Evolutionary conservation across 2,797 vertebrate species (phyloP).

Genomic region (Liparis tanakae): DNA sequence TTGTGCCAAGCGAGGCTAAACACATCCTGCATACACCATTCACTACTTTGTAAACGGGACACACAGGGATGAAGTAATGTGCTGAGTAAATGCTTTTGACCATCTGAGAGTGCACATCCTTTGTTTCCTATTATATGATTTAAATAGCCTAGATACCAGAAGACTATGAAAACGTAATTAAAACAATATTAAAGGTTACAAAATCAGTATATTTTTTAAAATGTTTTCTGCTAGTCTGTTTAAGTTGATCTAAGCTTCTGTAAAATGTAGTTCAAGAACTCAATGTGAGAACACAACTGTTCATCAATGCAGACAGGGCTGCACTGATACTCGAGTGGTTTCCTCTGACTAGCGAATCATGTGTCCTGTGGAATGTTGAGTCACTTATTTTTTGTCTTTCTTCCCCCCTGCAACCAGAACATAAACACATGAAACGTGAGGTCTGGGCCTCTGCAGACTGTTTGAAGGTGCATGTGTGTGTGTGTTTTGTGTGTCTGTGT

Average conservation of each 20-base stretch:
- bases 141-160: neutral
- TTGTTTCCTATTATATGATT: neutral
- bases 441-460: constrained; percentile 30
- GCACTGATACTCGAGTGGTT: constrained; percentile 28
- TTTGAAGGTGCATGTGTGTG: constrained; percentile 17
- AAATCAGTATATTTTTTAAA: neutral
- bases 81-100: neutral
- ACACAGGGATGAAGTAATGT: neutral
- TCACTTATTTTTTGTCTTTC: constrained; percentile 3
- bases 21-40: neutral
- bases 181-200: neutral
- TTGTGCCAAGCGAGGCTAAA: neutral
- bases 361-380: constrained; percentile 63
- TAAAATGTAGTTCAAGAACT: constrained; percentile 33
- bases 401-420: constrained; percentile 38
- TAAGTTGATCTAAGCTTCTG: constrained; percentile 1
- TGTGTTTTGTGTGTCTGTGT: constrained; percentile 8
- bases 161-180: neutral
- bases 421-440: constrained; percentile 67
- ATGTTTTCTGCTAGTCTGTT: neutral
- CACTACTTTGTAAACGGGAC: too few species aligned
- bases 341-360: constrained; percentile 44
- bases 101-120: neutral
- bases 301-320: constrained; percentile 22
- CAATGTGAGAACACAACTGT: constrained; percentile 42